Percentiles rank a stretch among this genome's conserved stretches.
phyloP scores from a whole-genome alignment of 2,797 vertebrate species.

The Argentina silus region DNA sequence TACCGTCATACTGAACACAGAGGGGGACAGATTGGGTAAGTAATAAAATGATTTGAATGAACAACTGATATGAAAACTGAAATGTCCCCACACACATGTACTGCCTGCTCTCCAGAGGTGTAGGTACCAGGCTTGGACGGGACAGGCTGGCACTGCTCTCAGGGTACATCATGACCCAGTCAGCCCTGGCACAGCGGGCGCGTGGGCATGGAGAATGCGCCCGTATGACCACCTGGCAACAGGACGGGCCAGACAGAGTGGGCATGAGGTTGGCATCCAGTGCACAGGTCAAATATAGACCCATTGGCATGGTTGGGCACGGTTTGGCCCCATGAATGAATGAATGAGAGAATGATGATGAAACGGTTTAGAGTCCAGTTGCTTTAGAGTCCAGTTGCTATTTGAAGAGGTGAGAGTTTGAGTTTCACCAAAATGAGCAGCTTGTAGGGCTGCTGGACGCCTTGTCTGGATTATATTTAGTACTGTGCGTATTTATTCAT shows the following conservation, averaged over 20 bases:
- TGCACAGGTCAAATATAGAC: conserved; percentile 9
- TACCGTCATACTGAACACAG: not conserved
- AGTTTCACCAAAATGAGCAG: not conserved
- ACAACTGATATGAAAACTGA: not conserved
- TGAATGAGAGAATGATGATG: not conserved
- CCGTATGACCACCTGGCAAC: not conserved
- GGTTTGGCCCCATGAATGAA: no score
- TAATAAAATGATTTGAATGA: no score
- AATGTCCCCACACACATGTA: not conserved
- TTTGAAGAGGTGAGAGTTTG: not conserved
- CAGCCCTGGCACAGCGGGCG: not conserved
- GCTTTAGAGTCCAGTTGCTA: not conserved
- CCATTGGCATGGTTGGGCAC: not conserved
- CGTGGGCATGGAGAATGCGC: conserved; percentile 9
- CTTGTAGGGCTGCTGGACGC: no score
- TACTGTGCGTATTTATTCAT: no score
- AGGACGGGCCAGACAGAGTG: not conserved
- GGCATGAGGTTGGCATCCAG: not conserved
- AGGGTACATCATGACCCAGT: not conserved
- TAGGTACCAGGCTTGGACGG: not conserved
- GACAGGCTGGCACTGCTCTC: not conserved
- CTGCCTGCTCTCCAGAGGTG: not conserved
- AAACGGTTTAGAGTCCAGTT: no score
- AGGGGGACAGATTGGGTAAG: not conserved
- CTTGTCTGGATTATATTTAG: no score